Evolutionary conservation across 1,140 invertebrate species (phyloP).

Genomic region (Orchestia grillus): DNA sequence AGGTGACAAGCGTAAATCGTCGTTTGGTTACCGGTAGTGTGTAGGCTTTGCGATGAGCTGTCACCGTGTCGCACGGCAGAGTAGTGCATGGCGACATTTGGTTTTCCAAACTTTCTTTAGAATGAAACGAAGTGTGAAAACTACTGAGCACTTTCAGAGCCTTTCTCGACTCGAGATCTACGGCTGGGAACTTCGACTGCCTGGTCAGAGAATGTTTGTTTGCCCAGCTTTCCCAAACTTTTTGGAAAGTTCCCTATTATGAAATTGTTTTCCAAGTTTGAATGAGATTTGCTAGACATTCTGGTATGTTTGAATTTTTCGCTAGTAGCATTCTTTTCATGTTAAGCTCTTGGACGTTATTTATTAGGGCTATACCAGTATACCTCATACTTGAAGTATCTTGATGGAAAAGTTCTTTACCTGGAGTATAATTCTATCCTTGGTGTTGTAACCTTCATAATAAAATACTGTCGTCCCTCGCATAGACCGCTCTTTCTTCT

Average conservation of each 20-base stretch:
- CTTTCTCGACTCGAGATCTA: not conserved
- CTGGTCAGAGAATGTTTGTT: not conserved
- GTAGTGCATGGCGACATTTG: no score
- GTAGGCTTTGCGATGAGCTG: not conserved
- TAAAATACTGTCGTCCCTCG: no score
- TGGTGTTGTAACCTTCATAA: no score
- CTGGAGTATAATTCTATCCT: no score
- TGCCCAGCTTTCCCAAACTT: not conserved
- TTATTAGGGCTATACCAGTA: no score
- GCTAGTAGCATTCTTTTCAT: not conserved
- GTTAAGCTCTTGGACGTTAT: not conserved
- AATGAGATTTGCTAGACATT: not conserved
- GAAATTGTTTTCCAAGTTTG: not conserved
- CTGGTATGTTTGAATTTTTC: not conserved
- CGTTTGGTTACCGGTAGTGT: no score
- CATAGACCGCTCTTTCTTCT: no score
- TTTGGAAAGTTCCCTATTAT: not conserved
- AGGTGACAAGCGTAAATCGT: no score
- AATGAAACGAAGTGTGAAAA: not conserved
- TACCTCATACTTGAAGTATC: no score
- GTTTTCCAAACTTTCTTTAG: not conserved
- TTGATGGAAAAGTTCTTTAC: no score
- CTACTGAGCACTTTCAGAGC: not conserved
- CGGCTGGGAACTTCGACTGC: not conserved
- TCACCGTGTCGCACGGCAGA: no score